Conservation (phyloP, 2,888 invertebrate species). For the Troilus luridus region DNA sequence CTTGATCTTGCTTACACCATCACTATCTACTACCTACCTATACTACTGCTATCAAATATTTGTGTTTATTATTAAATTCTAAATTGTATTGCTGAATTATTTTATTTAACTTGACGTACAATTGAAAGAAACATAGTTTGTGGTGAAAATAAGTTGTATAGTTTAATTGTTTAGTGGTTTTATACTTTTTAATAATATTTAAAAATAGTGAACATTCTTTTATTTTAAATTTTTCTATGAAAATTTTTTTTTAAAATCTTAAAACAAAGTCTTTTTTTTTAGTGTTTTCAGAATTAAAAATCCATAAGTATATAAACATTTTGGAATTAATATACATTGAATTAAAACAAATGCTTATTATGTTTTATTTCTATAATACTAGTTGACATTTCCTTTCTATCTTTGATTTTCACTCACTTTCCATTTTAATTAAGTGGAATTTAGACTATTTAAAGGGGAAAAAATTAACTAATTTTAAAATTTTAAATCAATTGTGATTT, state of each 20-base stretch:
- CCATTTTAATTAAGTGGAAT: background rate
- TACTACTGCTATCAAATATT: background rate
- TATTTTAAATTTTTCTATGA: too few species aligned
- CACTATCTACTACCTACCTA: too few species aligned
- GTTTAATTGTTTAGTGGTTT: too few species aligned
- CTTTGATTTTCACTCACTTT: background rate
- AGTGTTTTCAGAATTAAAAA: background rate
- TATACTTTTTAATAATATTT: too few species aligned
- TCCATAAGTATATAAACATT: background rate
- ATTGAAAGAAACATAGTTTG: too few species aligned
- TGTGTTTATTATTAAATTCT: background rate
- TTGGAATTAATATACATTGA: background rate
- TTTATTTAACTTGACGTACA: background rate
- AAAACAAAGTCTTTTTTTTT: background rate
- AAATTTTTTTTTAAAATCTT: too few species aligned
- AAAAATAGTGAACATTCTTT: too few species aligned
- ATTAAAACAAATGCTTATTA: background rate
- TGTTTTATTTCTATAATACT: background rate
- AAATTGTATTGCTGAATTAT: background rate
- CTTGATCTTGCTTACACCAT: background rate
- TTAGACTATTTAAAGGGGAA: background rate
- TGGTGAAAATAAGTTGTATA: background rate
- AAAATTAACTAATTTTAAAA: background rate
- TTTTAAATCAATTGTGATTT: background rate
- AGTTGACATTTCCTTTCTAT: background rate